phyloP scores from a whole-genome alignment of 2,888 invertebrate genomes.

The Ectemnius lituratus region DNA sequence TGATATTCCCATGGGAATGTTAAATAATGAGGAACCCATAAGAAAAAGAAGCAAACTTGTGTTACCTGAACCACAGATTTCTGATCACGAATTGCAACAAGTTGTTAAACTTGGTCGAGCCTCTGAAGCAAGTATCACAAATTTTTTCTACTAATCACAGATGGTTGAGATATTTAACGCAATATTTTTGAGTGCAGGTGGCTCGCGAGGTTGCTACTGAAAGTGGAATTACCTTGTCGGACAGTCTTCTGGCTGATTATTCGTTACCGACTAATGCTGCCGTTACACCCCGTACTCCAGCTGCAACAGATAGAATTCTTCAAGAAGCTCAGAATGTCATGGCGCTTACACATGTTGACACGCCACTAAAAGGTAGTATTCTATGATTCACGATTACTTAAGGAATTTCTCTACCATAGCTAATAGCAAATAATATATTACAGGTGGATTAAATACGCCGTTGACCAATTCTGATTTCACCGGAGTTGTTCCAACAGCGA shows the following conservation, averaged over 20 bases:
- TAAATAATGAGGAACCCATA: conserved; percentile 92
- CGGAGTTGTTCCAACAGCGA: conserved; percentile 87
- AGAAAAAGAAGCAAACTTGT: conserved; percentile 97
- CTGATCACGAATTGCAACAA: conserved; percentile 93
- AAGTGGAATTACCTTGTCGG: conserved; percentile 87
- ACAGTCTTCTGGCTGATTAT: conserved; percentile 94
- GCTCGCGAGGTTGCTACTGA: conserved; percentile 93
- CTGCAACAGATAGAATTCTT: conserved; percentile 88
- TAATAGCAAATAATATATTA: background rate
- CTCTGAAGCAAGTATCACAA: conserved; percentile 81
- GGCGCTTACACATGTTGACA: conserved; percentile 98
- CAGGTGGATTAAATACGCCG: conserved; percentile 95
- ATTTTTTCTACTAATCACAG: conserved; percentile 35
- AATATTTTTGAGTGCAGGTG: conserved; percentile 72
- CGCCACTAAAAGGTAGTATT: conserved; percentile 88
- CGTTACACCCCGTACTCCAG: conserved; percentile 91
- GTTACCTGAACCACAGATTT: conserved; percentile 97
- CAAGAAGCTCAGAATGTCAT: conserved; percentile 99
- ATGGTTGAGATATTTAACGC: conserved; percentile 80
- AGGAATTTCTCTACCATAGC: too few species aligned
- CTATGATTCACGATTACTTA: background rate
- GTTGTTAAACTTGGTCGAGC: conserved; percentile 95
- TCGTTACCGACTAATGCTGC: conserved; percentile 84
- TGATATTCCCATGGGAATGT: conserved; percentile 94
- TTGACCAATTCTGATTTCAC: conserved; percentile 93